Base-by-base conservation (phyloP, 1,140 invertebrate genomes). In the Diploscapter pachys region DNA sequence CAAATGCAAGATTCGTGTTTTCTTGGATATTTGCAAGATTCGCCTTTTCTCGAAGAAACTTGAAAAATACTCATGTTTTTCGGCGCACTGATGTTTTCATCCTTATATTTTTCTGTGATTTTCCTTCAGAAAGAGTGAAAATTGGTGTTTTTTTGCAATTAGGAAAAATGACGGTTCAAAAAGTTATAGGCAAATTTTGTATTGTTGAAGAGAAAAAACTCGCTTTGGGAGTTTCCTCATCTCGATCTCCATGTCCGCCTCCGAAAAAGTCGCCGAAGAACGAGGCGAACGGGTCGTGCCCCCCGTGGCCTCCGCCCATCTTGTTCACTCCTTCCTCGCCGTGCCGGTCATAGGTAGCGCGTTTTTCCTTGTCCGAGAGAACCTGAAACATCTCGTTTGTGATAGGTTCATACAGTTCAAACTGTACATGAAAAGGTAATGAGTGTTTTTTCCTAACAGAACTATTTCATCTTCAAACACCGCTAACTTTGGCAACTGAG, bases 291-390 rank as follows among this genome's bases (percentile, higher is more conserved):
- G 84, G 81, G 53, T 93, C 92, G 89, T 96, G 93, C 69, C 89
- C 90, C 80, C 93, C 93, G 90, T 93, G 92, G 88, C 91, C 90
- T 56, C 87, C 87, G 63, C 92, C 93, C 84, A 96, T 94, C 86
- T 95, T 94, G 81, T 96, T 93, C 3, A 99, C 86, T 85, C 96
- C 97, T 78, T 99, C 95, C 87, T 99, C 96, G 5, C 97, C 97
- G 88, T 93, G 94, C 82, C 91, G 90, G 85, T 99, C 95, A 87
- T 99, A 99, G 70, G 92, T 90, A 86, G 95, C 92, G 76, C 96
- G 88, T 86, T 98, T 98, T 63, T 98, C 95, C 8, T 90, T 84
- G 87, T 99, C 95, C 1, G 93, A 93, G 2, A 99, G 89, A 2
- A 94, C 93, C 89, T 89, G 72, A 4, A 79, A 78, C 70, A 8